Conservation (phyloP, 2,113 vertebrate genomes). For the Gymnarchus niloticus region DNA sequence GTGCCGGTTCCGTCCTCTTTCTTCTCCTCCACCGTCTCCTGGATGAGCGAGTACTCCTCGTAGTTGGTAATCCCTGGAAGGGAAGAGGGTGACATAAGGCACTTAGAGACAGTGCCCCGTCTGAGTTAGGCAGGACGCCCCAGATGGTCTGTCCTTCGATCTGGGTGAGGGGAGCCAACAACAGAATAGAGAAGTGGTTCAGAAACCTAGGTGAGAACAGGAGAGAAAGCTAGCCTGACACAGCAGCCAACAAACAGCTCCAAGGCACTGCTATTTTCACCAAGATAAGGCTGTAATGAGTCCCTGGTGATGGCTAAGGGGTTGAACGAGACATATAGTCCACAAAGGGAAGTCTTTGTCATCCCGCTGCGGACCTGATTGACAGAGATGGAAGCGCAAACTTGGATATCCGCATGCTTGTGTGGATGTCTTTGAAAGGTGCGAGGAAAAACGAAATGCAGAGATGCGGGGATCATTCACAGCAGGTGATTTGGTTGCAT, state of each 20-base stretch:
- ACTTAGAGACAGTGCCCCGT: slow-evolving; percentile 20
- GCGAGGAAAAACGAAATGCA: slow-evolving; percentile 41
- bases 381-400: not conserved
- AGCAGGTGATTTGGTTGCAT: slow-evolving; percentile 14
- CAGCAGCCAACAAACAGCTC: slow-evolving; percentile 48
- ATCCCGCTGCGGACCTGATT: not conserved
- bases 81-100: slow-evolving; percentile 14
- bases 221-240: slow-evolving; percentile 32
- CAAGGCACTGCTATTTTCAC: slow-evolving; percentile 29
- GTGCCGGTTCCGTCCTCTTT: slow-evolving; percentile 89
- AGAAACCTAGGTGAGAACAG: slow-evolving; percentile 40
- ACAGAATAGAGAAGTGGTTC: too few relatives aligned
- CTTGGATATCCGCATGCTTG: not conserved
- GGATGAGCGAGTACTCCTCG: slow-evolving; percentile 97
- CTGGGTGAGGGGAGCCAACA: not conserved
- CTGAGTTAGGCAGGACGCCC: not conserved
- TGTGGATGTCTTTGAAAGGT: not conserved
- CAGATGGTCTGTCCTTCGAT: not conserved
- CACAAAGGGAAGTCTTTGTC: too few relatives aligned
- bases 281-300: slow-evolving; percentile 44
- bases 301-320: slow-evolving; percentile 34
- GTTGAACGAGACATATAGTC: too few relatives aligned
- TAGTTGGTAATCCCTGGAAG: slow-evolving; percentile 96
- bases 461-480: slow-evolving; percentile 36
- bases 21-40: slow-evolving; percentile 84